Conservation (phyloP, 1,140 invertebrate genomes). For the Drosophila grimshawi region DNA sequence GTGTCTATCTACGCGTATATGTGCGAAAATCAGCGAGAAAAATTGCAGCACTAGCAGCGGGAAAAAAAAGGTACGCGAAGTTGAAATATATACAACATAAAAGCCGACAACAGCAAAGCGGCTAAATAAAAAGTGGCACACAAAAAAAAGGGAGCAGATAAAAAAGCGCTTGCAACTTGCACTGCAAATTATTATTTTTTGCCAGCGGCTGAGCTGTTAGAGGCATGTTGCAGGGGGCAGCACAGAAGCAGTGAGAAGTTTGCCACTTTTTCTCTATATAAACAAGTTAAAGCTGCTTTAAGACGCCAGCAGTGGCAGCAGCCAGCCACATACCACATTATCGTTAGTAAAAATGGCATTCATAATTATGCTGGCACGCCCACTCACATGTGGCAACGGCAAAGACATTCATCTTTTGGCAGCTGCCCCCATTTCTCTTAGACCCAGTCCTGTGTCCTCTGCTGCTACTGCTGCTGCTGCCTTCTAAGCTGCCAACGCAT, state of each 20-base stretch:
- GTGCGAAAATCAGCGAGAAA: slow-evolving; percentile 67
- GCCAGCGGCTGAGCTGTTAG: slow-evolving; percentile 37
- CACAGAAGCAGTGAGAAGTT: background rate
- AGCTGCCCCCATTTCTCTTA: background rate
- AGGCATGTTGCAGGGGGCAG: slow-evolving; percentile 5
- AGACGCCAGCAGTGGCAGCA: slow-evolving; percentile 2
- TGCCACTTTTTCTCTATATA: background rate
- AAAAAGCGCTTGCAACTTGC: slow-evolving; percentile 51
- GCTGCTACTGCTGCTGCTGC: slow-evolving; percentile 17
- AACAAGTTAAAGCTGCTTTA: slow-evolving; percentile 46
- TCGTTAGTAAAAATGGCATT: slow-evolving; percentile 58
- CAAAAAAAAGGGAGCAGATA: slow-evolving; percentile 54
- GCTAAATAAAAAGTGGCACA: slow-evolving; percentile 61
- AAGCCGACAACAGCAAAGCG: slow-evolving; percentile 31
- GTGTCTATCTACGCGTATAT: slow-evolving; percentile 40
- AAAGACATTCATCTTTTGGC: slow-evolving; percentile 78
- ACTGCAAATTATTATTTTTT: slow-evolving; percentile 81
- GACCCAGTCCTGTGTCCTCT: slow-evolving; percentile 4
- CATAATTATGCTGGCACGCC: slow-evolving; percentile 70
- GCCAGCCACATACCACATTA: slow-evolving; percentile 29
- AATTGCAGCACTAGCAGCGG: slow-evolving; percentile 54
- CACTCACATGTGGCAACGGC: slow-evolving; percentile 36
- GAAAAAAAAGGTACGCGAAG: slow-evolving; percentile 55
- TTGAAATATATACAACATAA: slow-evolving; percentile 61
- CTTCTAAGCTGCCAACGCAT: slow-evolving; percentile 51